These are phyloP conservation scores for Machimus atricapillus DNA, from an alignment of 2,888 invertebrate species.

Conservation along the genomic window DNA sequence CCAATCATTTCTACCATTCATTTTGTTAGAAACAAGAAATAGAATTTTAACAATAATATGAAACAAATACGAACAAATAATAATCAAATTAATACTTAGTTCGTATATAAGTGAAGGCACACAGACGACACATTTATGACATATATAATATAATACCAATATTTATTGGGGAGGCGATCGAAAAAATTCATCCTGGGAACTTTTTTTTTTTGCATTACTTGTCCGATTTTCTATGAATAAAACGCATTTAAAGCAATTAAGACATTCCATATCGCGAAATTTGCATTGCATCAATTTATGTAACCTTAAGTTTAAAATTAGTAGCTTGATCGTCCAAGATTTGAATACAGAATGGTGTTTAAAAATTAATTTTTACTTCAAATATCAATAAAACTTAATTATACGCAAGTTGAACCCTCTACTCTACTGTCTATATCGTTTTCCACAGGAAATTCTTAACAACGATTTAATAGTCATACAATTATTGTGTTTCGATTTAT, in stretches of 20 bases:
- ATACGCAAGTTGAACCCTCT: too few species aligned
- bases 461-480: too few species aligned
- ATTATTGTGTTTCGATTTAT: too few species aligned
- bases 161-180: not conserved
- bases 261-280: not conserved
- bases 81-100: constrained; percentile 58
- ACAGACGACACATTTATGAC: constrained; percentile 30
- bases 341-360: not conserved
- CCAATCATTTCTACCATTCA: not conserved
- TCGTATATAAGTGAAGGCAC: constrained; percentile 42
- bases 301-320: too few species aligned
- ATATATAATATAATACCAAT: not conserved
- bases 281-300: not conserved
- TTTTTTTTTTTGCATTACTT: not conserved
- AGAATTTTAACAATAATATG: constrained; percentile 52
- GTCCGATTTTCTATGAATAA: not conserved
- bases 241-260: not conserved
- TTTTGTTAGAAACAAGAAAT: not conserved
- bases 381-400: too few species aligned
- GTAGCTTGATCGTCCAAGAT: not conserved
- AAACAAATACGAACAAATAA: constrained; percentile 63
- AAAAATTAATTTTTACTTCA: too few species aligned
- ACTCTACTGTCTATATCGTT: too few species aligned
- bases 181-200: not conserved
- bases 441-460: too few species aligned